Evolutionary conservation across 2,888 invertebrate species (phyloP).

Genomic region (Sicus ferrugineus): DNA sequence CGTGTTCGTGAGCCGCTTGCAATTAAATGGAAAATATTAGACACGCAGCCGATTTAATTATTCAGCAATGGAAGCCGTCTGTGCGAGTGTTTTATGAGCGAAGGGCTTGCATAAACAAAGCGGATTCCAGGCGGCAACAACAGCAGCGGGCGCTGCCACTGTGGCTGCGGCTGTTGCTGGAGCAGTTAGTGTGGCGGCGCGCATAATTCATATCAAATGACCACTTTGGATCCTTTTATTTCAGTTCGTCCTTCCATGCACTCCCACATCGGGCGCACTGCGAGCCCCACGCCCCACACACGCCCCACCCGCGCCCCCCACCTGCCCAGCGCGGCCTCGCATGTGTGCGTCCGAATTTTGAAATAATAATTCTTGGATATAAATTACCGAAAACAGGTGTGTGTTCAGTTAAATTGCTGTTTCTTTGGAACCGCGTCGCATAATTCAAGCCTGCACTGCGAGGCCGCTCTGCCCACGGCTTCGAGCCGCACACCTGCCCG

Average conservation of each 20-base stretch:
- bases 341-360: constrained; percentile 56
- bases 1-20: constrained; percentile 45
- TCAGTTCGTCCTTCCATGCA: constrained; percentile 49
- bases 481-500: neutral
- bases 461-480: neutral
- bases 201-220: constrained; percentile 64
- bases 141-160: constrained; percentile 7
- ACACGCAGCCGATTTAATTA: constrained; percentile 62
- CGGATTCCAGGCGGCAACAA: constrained; percentile 22
- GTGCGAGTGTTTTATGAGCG: constrained; percentile 44
- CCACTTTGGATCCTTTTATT: constrained; percentile 64
- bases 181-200: constrained; percentile 60
- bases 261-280: constrained; percentile 31
- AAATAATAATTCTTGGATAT: constrained; percentile 65
- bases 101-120: constrained; percentile 37
- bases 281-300: neutral
- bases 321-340: neutral
- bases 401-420: constrained; percentile 59
- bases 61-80: constrained; percentile 57
- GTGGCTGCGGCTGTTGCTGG: constrained; percentile 34
- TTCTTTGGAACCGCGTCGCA: constrained; percentile 47
- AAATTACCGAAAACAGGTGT: constrained; percentile 64
- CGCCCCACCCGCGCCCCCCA: neutral
- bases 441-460: constrained; percentile 40
- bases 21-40: constrained; percentile 61